Conservation (phyloP, 2,113 vertebrate genomes). For the Elephantulus edwardii region DNA sequence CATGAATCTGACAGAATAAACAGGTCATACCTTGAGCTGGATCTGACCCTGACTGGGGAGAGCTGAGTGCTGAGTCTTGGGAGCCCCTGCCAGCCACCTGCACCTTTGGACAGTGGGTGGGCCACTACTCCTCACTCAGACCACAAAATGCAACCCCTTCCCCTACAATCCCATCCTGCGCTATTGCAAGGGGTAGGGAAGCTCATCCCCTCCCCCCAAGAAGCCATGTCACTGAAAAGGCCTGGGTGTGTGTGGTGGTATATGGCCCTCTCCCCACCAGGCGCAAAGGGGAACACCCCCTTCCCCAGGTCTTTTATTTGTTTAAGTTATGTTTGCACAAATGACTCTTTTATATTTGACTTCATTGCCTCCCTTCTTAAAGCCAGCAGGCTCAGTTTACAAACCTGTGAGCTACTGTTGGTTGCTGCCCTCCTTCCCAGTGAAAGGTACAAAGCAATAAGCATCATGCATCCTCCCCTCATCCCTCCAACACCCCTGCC, state of each 20-base stretch:
- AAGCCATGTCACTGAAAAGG: conserved; percentile 82
- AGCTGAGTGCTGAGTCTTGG: conserved; percentile 81
- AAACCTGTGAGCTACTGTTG: conserved; percentile 81
- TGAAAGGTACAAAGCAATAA: conserved; percentile 83
- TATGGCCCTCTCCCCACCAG: conserved; percentile 74
- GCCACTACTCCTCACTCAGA: conserved; percentile 75
- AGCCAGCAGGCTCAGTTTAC: conserved; percentile 82
- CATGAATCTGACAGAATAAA: too few species aligned
- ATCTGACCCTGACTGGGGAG: conserved; percentile 77
- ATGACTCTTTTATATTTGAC: conserved; percentile 81
- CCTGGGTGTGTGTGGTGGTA: conserved; percentile 75
- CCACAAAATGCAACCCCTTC: conserved; percentile 79
- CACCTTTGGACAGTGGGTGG: conserved; percentile 81
- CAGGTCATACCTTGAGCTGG: conserved; percentile 80
- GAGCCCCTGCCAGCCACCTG: conserved; percentile 71
- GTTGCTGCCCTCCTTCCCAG: conserved; percentile 77
- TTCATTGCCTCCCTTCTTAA: conserved; percentile 81
- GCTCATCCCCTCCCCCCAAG: conserved; percentile 65
- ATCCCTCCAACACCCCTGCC: conserved; percentile 61
- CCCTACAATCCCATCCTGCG: conserved; percentile 78
- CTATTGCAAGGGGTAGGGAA: conserved; percentile 79
- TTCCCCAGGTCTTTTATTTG: conserved; percentile 80
- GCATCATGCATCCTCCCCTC: conserved; percentile 59
- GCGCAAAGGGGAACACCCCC: conserved; percentile 77
- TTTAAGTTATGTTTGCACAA: conserved; percentile 82